Percentiles rank a stretch among this genome's conserved stretches.
phyloP scores from a whole-genome alignment of 1,140 invertebrate genomes.

The Drosophila ambigua region DNA sequence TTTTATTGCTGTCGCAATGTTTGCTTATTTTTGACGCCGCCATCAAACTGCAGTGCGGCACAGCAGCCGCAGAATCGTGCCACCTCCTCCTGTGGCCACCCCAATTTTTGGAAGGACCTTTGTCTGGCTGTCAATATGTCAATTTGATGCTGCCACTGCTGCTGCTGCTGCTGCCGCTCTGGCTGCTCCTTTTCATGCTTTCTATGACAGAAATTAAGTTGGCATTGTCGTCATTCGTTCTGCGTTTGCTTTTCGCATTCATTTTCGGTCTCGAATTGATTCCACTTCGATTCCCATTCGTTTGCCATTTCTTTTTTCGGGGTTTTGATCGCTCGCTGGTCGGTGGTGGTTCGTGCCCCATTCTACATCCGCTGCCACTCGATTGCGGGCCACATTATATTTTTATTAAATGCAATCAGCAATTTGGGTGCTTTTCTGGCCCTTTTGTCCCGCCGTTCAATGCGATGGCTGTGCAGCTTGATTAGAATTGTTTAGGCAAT shows the following conservation, averaged over 20 bases:
- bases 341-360: constrained; percentile 10
- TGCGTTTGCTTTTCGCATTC: constrained; percentile 42
- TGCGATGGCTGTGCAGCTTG: constrained; percentile 43
- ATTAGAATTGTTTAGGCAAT: constrained; percentile 74
- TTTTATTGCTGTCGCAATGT: constrained; percentile 81
- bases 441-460: constrained; percentile 60
- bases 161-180: constrained; percentile 13
- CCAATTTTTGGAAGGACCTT: constrained; percentile 43
- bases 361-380: background rate
- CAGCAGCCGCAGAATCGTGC: background rate
- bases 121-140: constrained; percentile 78
- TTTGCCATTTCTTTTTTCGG: constrained; percentile 32
- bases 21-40: constrained; percentile 75
- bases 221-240: constrained; percentile 63
- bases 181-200: constrained; percentile 62
- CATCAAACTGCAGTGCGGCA: constrained; percentile 62
- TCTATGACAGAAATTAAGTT: constrained; percentile 79
- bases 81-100: background rate
- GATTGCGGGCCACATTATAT: constrained; percentile 47
- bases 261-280: constrained; percentile 52
- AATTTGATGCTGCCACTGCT: constrained; percentile 39
- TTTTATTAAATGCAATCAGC: constrained; percentile 63
- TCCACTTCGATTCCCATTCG: constrained; percentile 51
- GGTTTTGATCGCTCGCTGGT: constrained; percentile 1
- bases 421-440: constrained; percentile 38